Base-by-base conservation (phyloP, 2,888 invertebrate genomes). In the Luperina testacea region DNA sequence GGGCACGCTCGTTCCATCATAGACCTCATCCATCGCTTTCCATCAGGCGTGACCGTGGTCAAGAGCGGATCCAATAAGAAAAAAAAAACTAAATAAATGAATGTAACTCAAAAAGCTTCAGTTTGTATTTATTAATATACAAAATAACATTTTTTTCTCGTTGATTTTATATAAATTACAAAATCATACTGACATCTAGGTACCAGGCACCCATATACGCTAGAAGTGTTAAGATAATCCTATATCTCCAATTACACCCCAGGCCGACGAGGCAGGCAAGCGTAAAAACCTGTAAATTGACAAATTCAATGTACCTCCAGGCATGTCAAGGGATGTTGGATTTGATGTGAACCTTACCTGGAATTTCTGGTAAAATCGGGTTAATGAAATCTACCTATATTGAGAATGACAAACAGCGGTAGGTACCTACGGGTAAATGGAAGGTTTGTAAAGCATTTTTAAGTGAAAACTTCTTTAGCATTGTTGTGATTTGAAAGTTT, bases 301-400 rank as follows among this genome's bases (percentile, higher is more conserved):
- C 42, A 68, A 81, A 81, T 80, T 72, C 48, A 84, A 72, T 84
- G 57, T 63, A 15, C 27, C 84, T 84, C 15, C 15, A 64, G 27
- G 15, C 24, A 24, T 38, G 17, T 27, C 59, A 20, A 24, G 57
- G 27, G 3, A 57, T 69, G 84, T 84, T 72, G 57, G 6, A 59
- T 85, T 81, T 69, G 57, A 69, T 59, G 61, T 2, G 9, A 59
- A 45, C 20, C 24, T 17, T 53, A 38, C 38, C n/a, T 59, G 27
- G 45, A 45, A 24, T 20, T 59, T 59, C 20, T 77, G n/a, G 20
- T 48, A 27, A 38, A 63, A 38, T 57, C 9, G 32, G 32, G 6
- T 13, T 32, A 6, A 1, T 17, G 13, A n/a, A 61, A 71, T 17
- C n/a, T 38, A 38, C 0, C 20, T 32, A 20, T 53, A 48, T 75